phyloP scores from a whole-genome alignment of 2,797 vertebrate genomes.

The Crenuchus spilurus region DNA sequence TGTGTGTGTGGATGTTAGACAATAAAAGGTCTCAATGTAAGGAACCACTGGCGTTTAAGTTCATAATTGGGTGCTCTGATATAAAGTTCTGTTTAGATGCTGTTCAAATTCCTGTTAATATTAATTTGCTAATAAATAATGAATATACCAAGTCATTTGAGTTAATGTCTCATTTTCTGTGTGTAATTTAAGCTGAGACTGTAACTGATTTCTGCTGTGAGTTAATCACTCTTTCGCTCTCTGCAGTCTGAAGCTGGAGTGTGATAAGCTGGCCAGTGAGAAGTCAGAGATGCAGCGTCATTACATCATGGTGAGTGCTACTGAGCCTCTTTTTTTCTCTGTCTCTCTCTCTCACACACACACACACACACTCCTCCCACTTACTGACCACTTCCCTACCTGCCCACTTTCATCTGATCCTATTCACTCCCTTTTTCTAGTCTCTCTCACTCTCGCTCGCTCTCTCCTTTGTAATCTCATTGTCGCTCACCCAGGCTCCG shows the following conservation, averaged over 20 bases:
- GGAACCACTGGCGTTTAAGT: too few species aligned
- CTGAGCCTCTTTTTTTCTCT: too few species aligned
- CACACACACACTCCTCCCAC: conserved; percentile 23
- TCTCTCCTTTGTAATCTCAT: conserved; percentile 76
- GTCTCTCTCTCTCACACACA: neutral
- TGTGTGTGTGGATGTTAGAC: too few species aligned
- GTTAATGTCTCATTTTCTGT: neutral
- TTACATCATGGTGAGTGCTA: conserved; percentile 85
- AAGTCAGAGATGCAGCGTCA: conserved; percentile 99
- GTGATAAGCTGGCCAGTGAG: conserved; percentile 97
- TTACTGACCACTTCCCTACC: conserved; percentile 15
- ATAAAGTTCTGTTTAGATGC: too few species aligned
- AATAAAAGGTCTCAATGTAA: too few species aligned
- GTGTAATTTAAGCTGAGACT: neutral
- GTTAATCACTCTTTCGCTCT: conserved; percentile 15
- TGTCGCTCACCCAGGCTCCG: conserved; percentile 67
- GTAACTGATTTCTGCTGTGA: neutral
- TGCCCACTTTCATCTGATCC: conserved; percentile 1
- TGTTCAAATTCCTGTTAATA: too few species aligned
- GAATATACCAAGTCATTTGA: too few species aligned
- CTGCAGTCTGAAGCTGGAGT: conserved; percentile 86
- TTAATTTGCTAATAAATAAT: too few species aligned
- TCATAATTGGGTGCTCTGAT: too few species aligned
- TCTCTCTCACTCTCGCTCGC: conserved; percentile 52
- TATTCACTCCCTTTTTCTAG: neutral